Evolutionary conservation across 2,888 invertebrate genomes (phyloP), one percentile per base, ranked within the genome.

Genomic region (Graphium colonna): DNA sequence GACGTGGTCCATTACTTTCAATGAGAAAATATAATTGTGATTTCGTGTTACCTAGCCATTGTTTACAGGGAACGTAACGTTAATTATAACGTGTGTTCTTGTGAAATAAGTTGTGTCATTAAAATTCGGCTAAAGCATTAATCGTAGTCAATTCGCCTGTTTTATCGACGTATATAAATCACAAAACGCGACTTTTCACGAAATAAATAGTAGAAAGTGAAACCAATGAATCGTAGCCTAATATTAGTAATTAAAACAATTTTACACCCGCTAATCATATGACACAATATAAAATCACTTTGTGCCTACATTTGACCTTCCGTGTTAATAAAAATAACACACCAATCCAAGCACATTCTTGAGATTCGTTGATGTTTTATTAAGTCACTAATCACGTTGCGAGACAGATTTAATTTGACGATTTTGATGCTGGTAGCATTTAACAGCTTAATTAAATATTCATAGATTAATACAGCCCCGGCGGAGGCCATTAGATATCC

Each of bases 351-450:
- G 64, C 67, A 66, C 64, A 71, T 71, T 71, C 31, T 42, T 65
- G 67, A 51, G 61, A 66, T 73, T 69, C 57, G 64, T 66, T 64
- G 63, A 72, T 69, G 62, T 71, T 71, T 70, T 68, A 70, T 71
- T 65, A 63, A 60, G 57, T 61, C 49, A 58, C 56, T 64, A 65
- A 60, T 67, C 55, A 62, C 60, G 60, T 60, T 62, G 18, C 36
- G 12, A 5, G 18, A 10, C 28, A 3, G 9, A 0, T 31, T 17
- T 39, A 33, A 39, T 49, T 40, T 49, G 39, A 31, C 8, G 48
- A 53, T 40, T 48, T 49, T 53, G 15, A 44, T 39, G 39, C 39
- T 26, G 16, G 31, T 12, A 41, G 42, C 16, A 43, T 42, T 42
- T 15, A 43, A 21, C 42, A 13, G 2, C 40, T 17, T 17, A 10